Evolutionary conservation across 2,888 invertebrate species (phyloP).

Genomic region (Lamellibrachia satsuma): DNA sequence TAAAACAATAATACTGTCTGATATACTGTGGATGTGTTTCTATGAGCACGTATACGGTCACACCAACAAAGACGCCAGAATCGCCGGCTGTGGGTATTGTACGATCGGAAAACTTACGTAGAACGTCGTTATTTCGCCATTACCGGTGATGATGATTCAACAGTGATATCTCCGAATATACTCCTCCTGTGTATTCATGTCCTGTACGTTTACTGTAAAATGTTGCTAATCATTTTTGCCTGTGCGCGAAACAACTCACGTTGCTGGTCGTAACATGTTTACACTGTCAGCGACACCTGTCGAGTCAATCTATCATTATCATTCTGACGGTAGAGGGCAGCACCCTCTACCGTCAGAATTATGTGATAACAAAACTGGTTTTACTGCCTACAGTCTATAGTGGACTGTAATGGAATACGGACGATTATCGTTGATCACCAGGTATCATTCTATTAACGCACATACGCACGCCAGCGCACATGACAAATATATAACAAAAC

Average conservation of each 20-base stretch:
- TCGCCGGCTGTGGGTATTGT: not conserved
- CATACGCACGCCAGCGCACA: no score
- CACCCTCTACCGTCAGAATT: no score
- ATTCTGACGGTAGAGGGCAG: not conserved
- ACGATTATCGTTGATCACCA: no score
- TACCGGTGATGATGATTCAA: not conserved
- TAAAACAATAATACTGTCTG: not conserved
- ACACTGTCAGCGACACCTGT: not conserved
- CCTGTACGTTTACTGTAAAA: not conserved
- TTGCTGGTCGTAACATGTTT: slow-evolving; percentile 4
- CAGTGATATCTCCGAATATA: not conserved
- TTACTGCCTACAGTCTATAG: no score
- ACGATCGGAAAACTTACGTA: not conserved
- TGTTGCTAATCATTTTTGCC: not conserved
- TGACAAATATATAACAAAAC: no score
- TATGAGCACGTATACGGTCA: slow-evolving; percentile 4
- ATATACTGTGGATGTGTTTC: not conserved
- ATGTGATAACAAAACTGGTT: no score
- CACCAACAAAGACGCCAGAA: not conserved
- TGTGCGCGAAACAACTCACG: not conserved
- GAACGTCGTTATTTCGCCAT: not conserved
- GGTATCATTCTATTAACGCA: no score
- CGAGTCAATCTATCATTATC: not conserved
- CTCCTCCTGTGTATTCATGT: not conserved
- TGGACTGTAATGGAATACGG: no score